Percentiles rank a stretch among this genome's conserved stretches.
Evolutionary conservation across 1,140 invertebrate genomes (phyloP).

Genomic region (Arctopsyche grandis): DNA sequence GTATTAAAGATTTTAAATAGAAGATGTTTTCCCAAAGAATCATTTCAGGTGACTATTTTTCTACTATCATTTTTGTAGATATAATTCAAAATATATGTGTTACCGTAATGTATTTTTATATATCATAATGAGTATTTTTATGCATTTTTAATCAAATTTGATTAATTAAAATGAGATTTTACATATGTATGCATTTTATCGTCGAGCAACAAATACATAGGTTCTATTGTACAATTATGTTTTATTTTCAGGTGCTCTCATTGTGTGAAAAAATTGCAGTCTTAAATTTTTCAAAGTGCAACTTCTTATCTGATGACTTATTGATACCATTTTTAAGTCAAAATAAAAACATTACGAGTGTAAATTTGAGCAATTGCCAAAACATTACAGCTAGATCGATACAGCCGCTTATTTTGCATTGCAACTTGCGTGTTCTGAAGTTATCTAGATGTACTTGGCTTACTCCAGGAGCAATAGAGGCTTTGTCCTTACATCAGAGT

Average conservation of each 20-base stretch:
- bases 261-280: slow-evolving; percentile 63
- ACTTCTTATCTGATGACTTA: slow-evolving; percentile 63
- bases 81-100: neutral
- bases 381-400: slow-evolving; percentile 67
- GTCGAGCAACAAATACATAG: no score
- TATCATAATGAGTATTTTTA: no score
- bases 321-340: slow-evolving; percentile 65
- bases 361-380: slow-evolving; percentile 68
- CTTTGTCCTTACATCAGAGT: slow-evolving; percentile 66
- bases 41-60: slow-evolving; percentile 58
- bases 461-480: slow-evolving; percentile 68
- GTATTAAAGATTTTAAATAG: slow-evolving; percentile 62
- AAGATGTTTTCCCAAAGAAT: slow-evolving; percentile 59
- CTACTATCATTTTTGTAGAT: neutral
- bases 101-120: no score
- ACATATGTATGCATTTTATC: no score
- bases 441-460: slow-evolving; percentile 67
- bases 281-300: slow-evolving; percentile 66
- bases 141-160: no score
- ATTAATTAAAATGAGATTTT: no score
- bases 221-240: neutral
- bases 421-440: slow-evolving; percentile 65
- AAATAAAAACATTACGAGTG: slow-evolving; percentile 62
- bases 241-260: slow-evolving; percentile 62
- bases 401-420: slow-evolving; percentile 67